phyloP scores from a whole-genome alignment of 2,888 invertebrate species.

The Deilephila elpenor region DNA sequence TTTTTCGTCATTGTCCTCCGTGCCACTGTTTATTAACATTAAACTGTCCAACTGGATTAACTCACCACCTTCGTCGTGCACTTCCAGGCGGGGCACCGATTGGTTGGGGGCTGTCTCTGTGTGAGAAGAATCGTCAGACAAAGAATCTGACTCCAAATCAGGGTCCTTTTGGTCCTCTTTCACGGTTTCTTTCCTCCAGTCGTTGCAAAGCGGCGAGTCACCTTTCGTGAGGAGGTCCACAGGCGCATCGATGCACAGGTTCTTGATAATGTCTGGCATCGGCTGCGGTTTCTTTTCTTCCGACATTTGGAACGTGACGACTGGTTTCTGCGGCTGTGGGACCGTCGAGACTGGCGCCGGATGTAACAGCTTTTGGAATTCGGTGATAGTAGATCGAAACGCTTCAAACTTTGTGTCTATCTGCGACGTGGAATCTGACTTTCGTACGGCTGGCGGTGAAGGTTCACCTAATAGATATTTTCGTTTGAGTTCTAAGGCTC shows the following conservation, averaged over 20 bases:
- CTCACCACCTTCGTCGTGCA: constrained; percentile 89
- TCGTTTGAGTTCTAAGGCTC: constrained; percentile 93
- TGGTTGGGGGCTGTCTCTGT: constrained; percentile 72
- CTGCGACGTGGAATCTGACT: constrained; percentile 93
- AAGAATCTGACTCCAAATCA: constrained; percentile 85
- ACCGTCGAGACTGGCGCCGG: constrained; percentile 85
- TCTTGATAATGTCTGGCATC: constrained; percentile 86
- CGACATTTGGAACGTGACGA: constrained; percentile 63
- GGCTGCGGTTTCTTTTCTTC: constrained; percentile 77
- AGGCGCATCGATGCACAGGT: constrained; percentile 69
- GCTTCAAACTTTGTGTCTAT: constrained; percentile 93
- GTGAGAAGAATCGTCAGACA: constrained; percentile 72
- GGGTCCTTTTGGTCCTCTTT: constrained; percentile 67
- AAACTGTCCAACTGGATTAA: constrained; percentile 86
- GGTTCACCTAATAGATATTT: constrained; percentile 91
- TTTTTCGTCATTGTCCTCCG: constrained; percentile 59
- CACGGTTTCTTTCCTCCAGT: constrained; percentile 80
- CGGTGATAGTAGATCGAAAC: constrained; percentile 93
- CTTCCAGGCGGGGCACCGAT: constrained; percentile 88
- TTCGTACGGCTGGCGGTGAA: constrained; percentile 88
- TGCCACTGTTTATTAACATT: constrained; percentile 73
- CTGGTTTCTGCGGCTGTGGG: constrained; percentile 51
- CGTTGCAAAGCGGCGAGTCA: constrained; percentile 62
- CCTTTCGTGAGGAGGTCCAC: constrained; percentile 72
- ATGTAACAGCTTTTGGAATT: constrained; percentile 93